Percentiles rank a stretch among this genome's conserved stretches.
Conservation (phyloP, 2,888 invertebrate genomes). For the Syritta pipiens region DNA sequence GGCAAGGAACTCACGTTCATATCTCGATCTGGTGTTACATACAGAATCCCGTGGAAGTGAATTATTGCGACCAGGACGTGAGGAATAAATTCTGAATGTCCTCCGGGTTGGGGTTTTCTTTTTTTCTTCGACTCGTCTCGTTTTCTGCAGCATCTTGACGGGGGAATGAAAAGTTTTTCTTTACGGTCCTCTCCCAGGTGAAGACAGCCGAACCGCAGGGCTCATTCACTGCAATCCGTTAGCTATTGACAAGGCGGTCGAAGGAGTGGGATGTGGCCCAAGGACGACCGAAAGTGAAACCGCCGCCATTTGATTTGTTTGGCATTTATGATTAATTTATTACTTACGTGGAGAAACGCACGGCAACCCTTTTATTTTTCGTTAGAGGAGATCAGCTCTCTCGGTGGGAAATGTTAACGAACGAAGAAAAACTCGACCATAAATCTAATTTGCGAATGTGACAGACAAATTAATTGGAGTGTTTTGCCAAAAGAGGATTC, state of each 20-base stretch:
- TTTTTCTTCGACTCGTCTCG: neutral
- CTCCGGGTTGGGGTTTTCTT: neutral
- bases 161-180: conserved; percentile 26
- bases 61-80: conserved; percentile 65
- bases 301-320: conserved; percentile 44
- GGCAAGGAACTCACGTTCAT: conserved; percentile 64
- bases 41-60: conserved; percentile 58
- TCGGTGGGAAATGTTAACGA: neutral
- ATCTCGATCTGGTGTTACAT: conserved; percentile 60
- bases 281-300: neutral
- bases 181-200: conserved; percentile 42
- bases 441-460: conserved; percentile 45
- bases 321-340: conserved; percentile 65
- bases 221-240: conserved; percentile 51
- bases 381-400: neutral
- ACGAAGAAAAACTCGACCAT: conserved; percentile 1
- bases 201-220: conserved; percentile 28
- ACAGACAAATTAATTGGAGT: conserved; percentile 53
- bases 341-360: conserved; percentile 27
- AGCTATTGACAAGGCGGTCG: conserved; percentile 37
- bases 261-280: neutral
- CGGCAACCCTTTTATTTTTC: conserved; percentile 34
- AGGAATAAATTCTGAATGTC: conserved; percentile 58
- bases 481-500: too few species aligned
- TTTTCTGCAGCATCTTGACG: neutral